Conservation (phyloP, 1,140 invertebrate species). For the Calephelis virginiensis region DNA sequence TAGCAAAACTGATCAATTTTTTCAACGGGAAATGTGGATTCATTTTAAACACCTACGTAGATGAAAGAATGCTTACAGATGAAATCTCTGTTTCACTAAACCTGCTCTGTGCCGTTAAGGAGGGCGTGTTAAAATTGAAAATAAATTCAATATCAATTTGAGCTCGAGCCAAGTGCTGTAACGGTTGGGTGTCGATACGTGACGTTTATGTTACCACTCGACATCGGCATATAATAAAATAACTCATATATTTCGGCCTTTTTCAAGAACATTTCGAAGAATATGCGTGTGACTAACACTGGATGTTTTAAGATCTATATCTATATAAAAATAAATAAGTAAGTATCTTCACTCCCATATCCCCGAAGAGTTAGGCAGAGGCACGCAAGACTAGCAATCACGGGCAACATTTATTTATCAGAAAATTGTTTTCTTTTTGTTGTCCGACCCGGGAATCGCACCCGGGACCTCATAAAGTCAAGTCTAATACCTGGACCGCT, state of each 20-base stretch:
- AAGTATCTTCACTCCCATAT: too few relatives aligned
- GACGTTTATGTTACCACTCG: constrained; percentile 62
- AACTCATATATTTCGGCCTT: constrained; percentile 25
- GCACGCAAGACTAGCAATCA: too few relatives aligned
- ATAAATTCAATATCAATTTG: constrained; percentile 79
- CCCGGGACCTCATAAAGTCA: too few relatives aligned
- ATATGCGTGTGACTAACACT: constrained; percentile 8
- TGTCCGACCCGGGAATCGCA: too few relatives aligned
- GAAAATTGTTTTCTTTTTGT: too few relatives aligned
- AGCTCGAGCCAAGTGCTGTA: constrained; percentile 67
- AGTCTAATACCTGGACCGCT: too few relatives aligned
- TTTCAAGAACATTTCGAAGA: constrained; percentile 17
- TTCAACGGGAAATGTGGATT: too few relatives aligned
- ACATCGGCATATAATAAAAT: constrained; percentile 45
- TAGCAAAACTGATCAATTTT: too few relatives aligned
- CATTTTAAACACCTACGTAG: too few relatives aligned
- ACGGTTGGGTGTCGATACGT: constrained; percentile 55
- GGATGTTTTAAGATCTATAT: neutral
- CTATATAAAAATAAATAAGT: too few relatives aligned
- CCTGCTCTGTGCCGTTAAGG: constrained; percentile 57
- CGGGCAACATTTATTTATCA: too few relatives aligned
- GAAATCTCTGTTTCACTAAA: constrained; percentile 1
- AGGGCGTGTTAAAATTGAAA: constrained; percentile 77
- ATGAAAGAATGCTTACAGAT: neutral
- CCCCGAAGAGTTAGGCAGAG: too few relatives aligned